Evolutionary conservation across 1,140 invertebrate genomes (phyloP).

Genomic region (Cydia pomonella): DNA sequence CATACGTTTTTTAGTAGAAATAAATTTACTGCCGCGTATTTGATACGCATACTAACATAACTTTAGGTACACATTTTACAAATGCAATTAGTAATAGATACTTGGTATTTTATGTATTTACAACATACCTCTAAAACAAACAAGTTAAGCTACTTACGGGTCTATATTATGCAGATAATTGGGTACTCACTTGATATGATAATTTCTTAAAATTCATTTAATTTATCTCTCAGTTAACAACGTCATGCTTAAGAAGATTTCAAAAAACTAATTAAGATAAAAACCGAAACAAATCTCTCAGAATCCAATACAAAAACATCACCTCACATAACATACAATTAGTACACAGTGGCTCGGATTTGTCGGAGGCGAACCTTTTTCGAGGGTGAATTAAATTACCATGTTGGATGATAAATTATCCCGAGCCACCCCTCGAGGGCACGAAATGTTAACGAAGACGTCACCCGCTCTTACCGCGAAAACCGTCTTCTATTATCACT

Average conservation of each 20-base stretch:
- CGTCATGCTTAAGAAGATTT: neutral
- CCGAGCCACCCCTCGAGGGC: neutral
- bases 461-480: neutral
- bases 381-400: slow-evolving; percentile 33
- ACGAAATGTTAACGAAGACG: slow-evolving; percentile 13
- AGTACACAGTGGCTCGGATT: slow-evolving; percentile 19
- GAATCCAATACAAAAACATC: slow-evolving; percentile 20
- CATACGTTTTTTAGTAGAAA: neutral
- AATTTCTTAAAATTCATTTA: no score
- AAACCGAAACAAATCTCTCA: neutral
- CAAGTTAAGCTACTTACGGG: no score
- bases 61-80: no score
- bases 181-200: no score
- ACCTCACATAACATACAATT: slow-evolving; percentile 31
- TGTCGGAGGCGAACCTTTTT: slow-evolving; percentile 19
- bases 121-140: no score
- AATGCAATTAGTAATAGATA: no score
- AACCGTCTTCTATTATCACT: neutral
- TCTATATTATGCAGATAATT: no score
- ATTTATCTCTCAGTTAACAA: no score
- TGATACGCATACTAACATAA: no score
- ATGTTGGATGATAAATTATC: slow-evolving; percentile 32
- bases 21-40: neutral
- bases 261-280: neutral
- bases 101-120: no score